Evolutionary conservation across 2,797 vertebrate species (phyloP).

Genomic region (Tenualosa thibaudeaui): DNA sequence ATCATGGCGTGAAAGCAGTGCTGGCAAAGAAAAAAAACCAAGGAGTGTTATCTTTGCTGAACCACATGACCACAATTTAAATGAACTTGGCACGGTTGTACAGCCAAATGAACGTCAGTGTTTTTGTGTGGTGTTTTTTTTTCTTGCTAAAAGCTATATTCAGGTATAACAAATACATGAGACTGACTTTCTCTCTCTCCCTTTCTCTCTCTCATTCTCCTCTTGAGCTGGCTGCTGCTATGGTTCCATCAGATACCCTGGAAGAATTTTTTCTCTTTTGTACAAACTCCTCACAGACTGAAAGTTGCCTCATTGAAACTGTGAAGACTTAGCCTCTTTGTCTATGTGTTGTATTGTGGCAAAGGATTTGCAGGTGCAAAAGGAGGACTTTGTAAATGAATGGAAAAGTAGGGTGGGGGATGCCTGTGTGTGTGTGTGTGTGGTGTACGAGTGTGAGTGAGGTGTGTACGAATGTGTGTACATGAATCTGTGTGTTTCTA

Average conservation of each 20-base stretch:
- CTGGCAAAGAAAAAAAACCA: constrained; percentile 51
- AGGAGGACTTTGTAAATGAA: constrained; percentile 54
- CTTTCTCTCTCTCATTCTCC: constrained; percentile 55
- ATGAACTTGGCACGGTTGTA: constrained; percentile 58
- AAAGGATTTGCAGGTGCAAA: constrained; percentile 66
- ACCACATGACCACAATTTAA: constrained; percentile 62
- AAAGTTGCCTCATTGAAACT: constrained; percentile 62
- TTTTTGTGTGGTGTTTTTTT: constrained; percentile 48
- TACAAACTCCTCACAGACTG: constrained; percentile 57
- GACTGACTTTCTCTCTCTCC: constrained; percentile 47
- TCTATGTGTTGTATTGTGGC: constrained; percentile 63
- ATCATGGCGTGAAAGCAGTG: constrained; percentile 56
- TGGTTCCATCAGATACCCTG: constrained; percentile 61
- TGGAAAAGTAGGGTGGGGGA: constrained; percentile 40
- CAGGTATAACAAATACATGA: neutral
- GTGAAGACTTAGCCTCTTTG: constrained; percentile 59
- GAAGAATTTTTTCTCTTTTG: constrained; percentile 57
- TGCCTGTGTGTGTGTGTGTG: constrained; percentile 33
- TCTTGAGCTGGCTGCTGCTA: constrained; percentile 56
- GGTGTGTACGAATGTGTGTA: constrained; percentile 12
- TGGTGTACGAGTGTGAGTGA: constrained; percentile 23
- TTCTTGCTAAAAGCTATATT: constrained; percentile 59
- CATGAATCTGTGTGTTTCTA: constrained; percentile 35
- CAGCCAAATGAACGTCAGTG: constrained; percentile 60
- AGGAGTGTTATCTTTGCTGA: constrained; percentile 52